Conservation (phyloP, 2,888 invertebrate genomes). For the Celastrina argiolus region DNA sequence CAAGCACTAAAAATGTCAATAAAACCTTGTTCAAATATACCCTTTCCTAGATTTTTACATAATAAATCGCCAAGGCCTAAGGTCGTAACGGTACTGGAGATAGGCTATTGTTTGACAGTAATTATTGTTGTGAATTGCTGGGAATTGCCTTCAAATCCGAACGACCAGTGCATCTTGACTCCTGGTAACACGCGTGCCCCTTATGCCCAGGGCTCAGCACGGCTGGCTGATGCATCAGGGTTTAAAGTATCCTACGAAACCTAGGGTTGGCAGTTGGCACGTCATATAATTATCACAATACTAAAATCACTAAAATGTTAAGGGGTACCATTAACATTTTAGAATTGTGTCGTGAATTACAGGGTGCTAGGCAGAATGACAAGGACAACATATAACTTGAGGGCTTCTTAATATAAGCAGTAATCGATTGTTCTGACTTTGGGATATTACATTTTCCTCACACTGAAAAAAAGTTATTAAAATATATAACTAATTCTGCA, state of each 20-base stretch:
- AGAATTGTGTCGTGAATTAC: not conserved
- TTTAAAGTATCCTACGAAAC: not conserved
- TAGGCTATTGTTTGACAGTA: constrained; percentile 69
- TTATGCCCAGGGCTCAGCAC: not conserved
- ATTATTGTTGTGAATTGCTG: constrained; percentile 63
- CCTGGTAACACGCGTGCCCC: not conserved
- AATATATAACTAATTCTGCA: no score
- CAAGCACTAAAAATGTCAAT: not conserved
- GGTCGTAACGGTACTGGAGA: constrained; percentile 54
- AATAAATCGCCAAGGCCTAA: constrained; percentile 35
- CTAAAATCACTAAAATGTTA: no score
- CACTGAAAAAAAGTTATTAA: no score
- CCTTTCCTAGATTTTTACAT: constrained; percentile 29
- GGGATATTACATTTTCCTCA: no score
- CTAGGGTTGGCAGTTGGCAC: not conserved
- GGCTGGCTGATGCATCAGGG: not conserved
- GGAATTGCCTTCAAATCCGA: constrained; percentile 35
- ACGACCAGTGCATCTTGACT: constrained; percentile 27
- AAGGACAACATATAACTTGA: no score
- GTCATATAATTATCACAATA: not conserved
- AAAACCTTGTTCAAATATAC: constrained; percentile 21
- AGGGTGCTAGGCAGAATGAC: no score
- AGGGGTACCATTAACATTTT: no score
- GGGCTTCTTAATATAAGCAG: no score
- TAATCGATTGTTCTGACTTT: no score